Conservation (phyloP, 2,113 vertebrate genomes). For the Dunckerocampus dactyliophorus region DNA sequence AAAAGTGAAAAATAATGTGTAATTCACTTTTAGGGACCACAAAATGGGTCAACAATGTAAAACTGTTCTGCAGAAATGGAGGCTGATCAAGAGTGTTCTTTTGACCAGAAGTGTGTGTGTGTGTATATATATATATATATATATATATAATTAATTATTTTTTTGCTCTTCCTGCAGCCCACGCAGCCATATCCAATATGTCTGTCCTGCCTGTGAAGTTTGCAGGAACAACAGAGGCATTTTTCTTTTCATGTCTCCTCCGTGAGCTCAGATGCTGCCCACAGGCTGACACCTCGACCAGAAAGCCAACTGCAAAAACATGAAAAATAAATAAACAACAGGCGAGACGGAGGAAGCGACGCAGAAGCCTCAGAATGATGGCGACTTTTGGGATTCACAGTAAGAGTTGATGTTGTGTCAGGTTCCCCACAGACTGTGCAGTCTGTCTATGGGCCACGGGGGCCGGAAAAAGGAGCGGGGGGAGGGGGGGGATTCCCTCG, state of each 20-base stretch:
- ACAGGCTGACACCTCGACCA: conserved; percentile 56
- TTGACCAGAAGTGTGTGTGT: too few relatives aligned
- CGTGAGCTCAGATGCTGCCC: conserved; percentile 34
- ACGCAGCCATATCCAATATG: conserved; percentile 15
- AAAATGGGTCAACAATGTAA: too few relatives aligned
- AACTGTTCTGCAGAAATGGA: too few relatives aligned
- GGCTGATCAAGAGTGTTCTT: too few relatives aligned
- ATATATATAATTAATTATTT: not conserved
- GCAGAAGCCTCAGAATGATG: too few relatives aligned
- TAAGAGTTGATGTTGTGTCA: conserved; percentile 62
- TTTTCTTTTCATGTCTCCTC: conserved; percentile 36
- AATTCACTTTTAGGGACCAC: too few relatives aligned
- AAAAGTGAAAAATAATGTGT: too few relatives aligned
- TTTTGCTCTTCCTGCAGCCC: conserved; percentile 14
- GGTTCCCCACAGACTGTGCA: conserved; percentile 59
- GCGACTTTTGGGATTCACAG: too few relatives aligned
- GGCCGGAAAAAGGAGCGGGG: conserved; percentile 35
- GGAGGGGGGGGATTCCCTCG: conserved; percentile 62
- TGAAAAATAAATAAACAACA: too few relatives aligned
- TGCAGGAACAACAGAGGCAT: conserved; percentile 34
- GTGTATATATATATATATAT: conserved; percentile 7
- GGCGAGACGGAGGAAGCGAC: too few relatives aligned
- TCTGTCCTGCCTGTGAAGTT: conserved; percentile 26
- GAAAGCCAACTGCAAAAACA: too few relatives aligned
- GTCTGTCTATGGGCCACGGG: conserved; percentile 62